A percentile compares a stretch with the other conserved stretches of the same genome.
These are phyloP conservation scores for Drosophila melanica DNA, from an alignment of 1,140 invertebrate genomes.

Conservation along the genomic window DNA sequence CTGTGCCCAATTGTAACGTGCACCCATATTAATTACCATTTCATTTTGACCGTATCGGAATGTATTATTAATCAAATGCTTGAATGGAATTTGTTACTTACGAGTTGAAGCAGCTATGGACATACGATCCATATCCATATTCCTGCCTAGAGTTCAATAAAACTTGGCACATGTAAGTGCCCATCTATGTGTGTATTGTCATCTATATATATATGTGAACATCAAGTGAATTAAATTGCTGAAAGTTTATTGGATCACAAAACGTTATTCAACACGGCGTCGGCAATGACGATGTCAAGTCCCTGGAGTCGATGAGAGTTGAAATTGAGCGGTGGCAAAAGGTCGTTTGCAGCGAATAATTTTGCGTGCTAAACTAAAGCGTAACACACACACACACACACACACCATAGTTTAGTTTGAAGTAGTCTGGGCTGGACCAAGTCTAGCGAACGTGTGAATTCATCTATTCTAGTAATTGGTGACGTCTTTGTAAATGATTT, in stretches of 20 bases:
- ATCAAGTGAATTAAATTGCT: slow-evolving; percentile 82
- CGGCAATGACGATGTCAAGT: slow-evolving; percentile 56
- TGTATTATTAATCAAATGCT: background rate
- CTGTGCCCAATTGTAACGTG: background rate
- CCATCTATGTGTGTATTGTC: slow-evolving; percentile 26
- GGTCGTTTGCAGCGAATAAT: slow-evolving; percentile 44
- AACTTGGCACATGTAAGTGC: slow-evolving; percentile 49
- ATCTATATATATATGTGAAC: slow-evolving; percentile 29
- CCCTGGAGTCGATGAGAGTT: slow-evolving; percentile 54
- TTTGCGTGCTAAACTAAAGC: slow-evolving; percentile 54
- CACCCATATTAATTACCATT: slow-evolving; percentile 2
- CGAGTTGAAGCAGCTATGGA: background rate
- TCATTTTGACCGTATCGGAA: background rate
- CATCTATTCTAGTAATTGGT: slow-evolving; percentile 1
- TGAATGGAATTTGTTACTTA: slow-evolving; percentile 10
- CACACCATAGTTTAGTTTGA: background rate
- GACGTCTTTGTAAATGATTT: slow-evolving; percentile 23
- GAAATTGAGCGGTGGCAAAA: slow-evolving; percentile 22
- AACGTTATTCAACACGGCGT: slow-evolving; percentile 76
- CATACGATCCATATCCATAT: slow-evolving; percentile 17
- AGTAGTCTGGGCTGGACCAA: slow-evolving; percentile 19
- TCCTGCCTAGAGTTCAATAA: slow-evolving; percentile 67
- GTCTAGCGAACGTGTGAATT: slow-evolving; percentile 1
- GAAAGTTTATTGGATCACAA: slow-evolving; percentile 79
- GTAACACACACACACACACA: background rate